Conservation (phyloP, 2,888 invertebrate species). For the Sclerodermus sp. region DNA sequence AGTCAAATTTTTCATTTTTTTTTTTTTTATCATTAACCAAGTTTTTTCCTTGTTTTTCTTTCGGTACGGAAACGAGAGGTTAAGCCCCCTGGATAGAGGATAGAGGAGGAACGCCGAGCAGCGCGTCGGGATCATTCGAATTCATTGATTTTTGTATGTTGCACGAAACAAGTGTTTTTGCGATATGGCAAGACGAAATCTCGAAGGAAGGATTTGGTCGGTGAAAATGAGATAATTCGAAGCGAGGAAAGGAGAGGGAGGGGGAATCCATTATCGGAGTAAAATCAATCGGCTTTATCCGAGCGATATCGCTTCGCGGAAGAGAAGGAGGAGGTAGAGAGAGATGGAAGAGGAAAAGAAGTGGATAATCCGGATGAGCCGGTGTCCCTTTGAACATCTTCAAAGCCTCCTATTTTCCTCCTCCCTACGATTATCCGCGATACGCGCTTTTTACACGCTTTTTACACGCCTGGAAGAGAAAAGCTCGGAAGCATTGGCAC, state of each 20-base stretch:
- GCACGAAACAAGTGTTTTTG: too few relatives aligned
- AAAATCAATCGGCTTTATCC: constrained; percentile 48
- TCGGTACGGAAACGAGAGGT: too few relatives aligned
- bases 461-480: not conserved
- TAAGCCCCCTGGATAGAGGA: too few relatives aligned
- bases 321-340: constrained; percentile 30
- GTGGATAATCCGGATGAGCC: constrained; percentile 6
- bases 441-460: constrained; percentile 15
- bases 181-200: too few relatives aligned
- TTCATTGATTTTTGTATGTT: too few relatives aligned
- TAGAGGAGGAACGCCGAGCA: too few relatives aligned
- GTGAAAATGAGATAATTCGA: constrained; percentile 1
- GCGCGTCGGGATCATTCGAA: too few relatives aligned
- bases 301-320: constrained; percentile 38
- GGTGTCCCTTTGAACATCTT: constrained; percentile 5
- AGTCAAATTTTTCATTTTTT: too few relatives aligned
- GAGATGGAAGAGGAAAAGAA: too few relatives aligned
- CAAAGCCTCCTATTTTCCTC: constrained; percentile 15
- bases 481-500: not conserved
- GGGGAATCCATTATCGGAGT: constrained; percentile 42
- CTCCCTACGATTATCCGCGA: constrained; percentile 20
- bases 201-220: too few relatives aligned
- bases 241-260: constrained; percentile 15
- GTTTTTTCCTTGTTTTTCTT: too few relatives aligned
- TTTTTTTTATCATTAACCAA: too few relatives aligned